Evolutionary conservation across 2,113 vertebrate species (phyloP), one percentile per base, ranked within the genome.

Genomic region (Thamnaconus septentrionalis): DNA sequence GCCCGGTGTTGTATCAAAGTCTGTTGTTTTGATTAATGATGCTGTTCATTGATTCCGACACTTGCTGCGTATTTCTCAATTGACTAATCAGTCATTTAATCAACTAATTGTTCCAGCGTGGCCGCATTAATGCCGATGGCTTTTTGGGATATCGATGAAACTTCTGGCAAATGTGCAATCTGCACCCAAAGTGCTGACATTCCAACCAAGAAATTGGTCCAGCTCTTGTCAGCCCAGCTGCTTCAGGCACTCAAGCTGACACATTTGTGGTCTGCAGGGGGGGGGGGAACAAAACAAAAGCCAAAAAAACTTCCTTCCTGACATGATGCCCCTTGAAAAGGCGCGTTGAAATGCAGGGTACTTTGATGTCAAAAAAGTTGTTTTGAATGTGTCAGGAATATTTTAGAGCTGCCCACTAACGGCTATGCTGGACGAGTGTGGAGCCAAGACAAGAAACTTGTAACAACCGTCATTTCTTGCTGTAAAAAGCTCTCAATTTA

Each of bases 281-380:
- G 68, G 77, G 71, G 72, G 68, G 73, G 60, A 61, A 39, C 40
- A 49, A 46, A 40, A 40, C 1, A 53, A 53, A 18, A 31, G 1
- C 47, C 18, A 64, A 78, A 31, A 31, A 31, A 73, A 73, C 61
- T 68, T 75, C 50, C 67, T 66, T 73, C 78, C 80, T 87, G 69
- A 79, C 79, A 78, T 72, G 76, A 82, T 81, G 67, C 56, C 66
- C 68, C 64, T 75, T 69, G 66, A 84, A 64, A 72, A 85, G 76
- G 62, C 79, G 56, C 45, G 69, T 66, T 69, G 69, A 80, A 79
- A 73, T 39, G 68, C 61, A 9, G 43, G 78, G 63, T 56, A 58
- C 86, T 87, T 88, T 84, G 83, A 89, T 89, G 79, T 87, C 65
- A 73, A 61, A 53, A 56, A 75, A 73, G 71, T 78, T 81, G 78